These are phyloP conservation scores for Ypsolopha sequella DNA, from an alignment of 2,888 invertebrate species.

Conservation along the genomic window DNA sequence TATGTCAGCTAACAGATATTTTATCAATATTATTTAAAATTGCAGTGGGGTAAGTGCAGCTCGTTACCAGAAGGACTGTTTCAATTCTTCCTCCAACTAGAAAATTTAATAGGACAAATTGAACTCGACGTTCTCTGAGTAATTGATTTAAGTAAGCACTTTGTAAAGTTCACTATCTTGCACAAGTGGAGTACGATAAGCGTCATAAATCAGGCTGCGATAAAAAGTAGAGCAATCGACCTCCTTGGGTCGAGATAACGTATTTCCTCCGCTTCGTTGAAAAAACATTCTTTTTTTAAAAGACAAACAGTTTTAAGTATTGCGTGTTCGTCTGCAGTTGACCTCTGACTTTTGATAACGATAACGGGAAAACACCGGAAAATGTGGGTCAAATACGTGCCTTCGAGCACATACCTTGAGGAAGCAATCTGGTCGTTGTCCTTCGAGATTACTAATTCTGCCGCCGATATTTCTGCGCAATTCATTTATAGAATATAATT, in stretches of 20 bases:
- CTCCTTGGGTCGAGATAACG: background rate
- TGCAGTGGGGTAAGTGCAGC: too few species aligned
- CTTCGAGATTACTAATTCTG: too few species aligned
- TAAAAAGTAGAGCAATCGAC: constrained; percentile 33
- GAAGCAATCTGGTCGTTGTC: too few species aligned
- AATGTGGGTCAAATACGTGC: background rate
- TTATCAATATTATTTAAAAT: too few species aligned
- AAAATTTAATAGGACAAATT: constrained; percentile 24
- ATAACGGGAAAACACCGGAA: background rate
- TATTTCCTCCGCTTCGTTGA: background rate
- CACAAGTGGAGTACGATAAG: constrained; percentile 36
- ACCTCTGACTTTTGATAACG: background rate
- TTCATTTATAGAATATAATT: too few species aligned
- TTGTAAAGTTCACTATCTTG: constrained; percentile 39
- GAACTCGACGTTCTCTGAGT: constrained; percentile 36
- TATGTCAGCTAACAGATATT: too few species aligned
- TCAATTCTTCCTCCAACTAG: background rate
- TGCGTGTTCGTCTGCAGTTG: background rate
- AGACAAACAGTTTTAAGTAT: background rate
- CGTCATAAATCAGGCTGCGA: constrained; percentile 45
- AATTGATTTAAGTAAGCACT: constrained; percentile 48
- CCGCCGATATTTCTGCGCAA: too few species aligned
- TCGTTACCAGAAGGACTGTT: too few species aligned
- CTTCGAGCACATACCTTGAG: too few species aligned
- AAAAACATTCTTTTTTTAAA: background rate